These are phyloP conservation scores for Pseudorhombus dupliciocellatus DNA, from an alignment of 2,113 vertebrate species.

Conservation along the genomic window DNA sequence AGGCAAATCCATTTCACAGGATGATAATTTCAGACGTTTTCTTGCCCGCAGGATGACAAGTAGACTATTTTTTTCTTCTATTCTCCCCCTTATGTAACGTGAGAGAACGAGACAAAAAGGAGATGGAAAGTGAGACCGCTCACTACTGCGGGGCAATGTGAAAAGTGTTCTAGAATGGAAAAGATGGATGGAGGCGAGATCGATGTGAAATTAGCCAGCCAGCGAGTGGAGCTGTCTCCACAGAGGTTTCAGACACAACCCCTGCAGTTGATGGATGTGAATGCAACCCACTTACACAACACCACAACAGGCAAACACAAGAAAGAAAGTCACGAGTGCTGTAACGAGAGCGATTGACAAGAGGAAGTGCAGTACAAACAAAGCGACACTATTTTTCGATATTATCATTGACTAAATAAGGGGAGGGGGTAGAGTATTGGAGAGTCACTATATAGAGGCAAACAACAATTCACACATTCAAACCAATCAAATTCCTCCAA, in stretches of 20 bases:
- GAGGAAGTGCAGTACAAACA: slow-evolving; percentile 5
- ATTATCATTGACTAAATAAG: neutral
- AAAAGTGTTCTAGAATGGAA: slow-evolving; percentile 61
- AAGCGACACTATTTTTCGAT: neutral
- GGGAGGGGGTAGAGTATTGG: too few relatives aligned
- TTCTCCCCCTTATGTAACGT: slow-evolving; percentile 51
- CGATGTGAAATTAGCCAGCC: slow-evolving; percentile 56
- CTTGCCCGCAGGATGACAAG: slow-evolving; percentile 55
- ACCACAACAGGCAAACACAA: neutral
- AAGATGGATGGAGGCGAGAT: slow-evolving; percentile 53
- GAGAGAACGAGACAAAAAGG: slow-evolving; percentile 54
- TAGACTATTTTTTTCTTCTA: slow-evolving; percentile 32
- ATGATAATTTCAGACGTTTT: slow-evolving; percentile 55
- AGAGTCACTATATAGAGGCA: too few relatives aligned
- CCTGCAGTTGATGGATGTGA: slow-evolving; percentile 20
- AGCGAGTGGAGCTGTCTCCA: slow-evolving; percentile 39
- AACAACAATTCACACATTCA: too few relatives aligned
- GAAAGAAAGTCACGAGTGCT: neutral
- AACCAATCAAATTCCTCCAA: too few relatives aligned
- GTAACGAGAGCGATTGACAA: neutral
- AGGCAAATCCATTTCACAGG: slow-evolving; percentile 55
- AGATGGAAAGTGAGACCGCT: slow-evolving; percentile 57
- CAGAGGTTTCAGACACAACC: slow-evolving; percentile 37
- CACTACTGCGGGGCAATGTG: slow-evolving; percentile 32
- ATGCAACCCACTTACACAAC: slow-evolving; percentile 1